Evolutionary conservation across 2,888 invertebrate species (phyloP).

Genomic region (Callinectes sapidus): DNA sequence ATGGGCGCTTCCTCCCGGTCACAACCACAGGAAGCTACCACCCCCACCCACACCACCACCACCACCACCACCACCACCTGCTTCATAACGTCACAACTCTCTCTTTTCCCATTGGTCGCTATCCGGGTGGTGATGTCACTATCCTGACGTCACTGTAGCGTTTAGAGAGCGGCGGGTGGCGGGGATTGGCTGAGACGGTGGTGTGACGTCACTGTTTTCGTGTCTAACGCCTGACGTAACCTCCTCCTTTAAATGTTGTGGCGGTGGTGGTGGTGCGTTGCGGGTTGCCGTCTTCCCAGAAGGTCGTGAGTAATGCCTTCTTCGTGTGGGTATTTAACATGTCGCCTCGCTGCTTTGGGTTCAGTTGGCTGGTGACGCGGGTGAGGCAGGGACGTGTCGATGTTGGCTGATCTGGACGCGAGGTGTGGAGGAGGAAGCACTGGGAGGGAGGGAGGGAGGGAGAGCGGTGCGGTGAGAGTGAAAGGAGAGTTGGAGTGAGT

Average conservation of each 20-base stretch:
- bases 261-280: not conserved
- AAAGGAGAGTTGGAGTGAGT: constrained; percentile 16
- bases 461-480: not conserved
- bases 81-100: not conserved
- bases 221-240: not conserved
- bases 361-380: not conserved
- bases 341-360: not conserved
- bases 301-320: constrained; percentile 18
- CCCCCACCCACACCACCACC: not conserved
- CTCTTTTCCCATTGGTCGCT: not conserved
- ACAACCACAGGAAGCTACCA: not conserved
- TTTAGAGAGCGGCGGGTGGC: not conserved
- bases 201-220: not conserved
- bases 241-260: not conserved
- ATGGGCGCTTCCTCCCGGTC: not conserved
- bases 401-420: not conserved
- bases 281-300: constrained; percentile 37
- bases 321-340: not conserved
- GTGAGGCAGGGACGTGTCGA: not conserved
- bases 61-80: constrained; percentile 24
- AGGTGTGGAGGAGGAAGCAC: not conserved
- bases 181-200: not conserved
- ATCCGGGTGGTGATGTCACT: not conserved
- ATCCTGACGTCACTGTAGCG: not conserved
- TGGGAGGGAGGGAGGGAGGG: not conserved